Evolutionary conservation across 2,888 invertebrate species (phyloP).

Genomic region (Aporophyla lueneburgensis): DNA sequence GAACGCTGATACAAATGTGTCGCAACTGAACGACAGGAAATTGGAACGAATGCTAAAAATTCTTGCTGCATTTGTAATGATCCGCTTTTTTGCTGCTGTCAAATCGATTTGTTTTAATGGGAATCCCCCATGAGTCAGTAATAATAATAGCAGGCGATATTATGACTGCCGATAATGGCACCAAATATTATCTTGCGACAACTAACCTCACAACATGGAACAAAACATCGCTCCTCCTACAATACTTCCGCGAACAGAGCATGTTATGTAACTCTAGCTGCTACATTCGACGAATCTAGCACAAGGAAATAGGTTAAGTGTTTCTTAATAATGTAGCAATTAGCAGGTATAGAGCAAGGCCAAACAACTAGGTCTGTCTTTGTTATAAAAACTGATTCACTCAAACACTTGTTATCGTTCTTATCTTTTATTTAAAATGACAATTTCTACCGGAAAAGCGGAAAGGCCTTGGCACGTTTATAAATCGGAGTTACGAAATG

Average conservation of each 20-base stretch:
- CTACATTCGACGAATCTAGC: conserved; percentile 80
- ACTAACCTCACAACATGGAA: conserved; percentile 48
- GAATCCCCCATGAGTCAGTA: conserved; percentile 62
- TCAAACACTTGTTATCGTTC: conserved; percentile 64
- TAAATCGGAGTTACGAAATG: conserved; percentile 81
- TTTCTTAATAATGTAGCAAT: conserved; percentile 88
- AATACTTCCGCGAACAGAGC: conserved; percentile 75
- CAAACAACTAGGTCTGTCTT: conserved; percentile 76
- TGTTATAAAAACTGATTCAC: conserved; percentile 69
- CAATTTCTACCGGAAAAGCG: conserved; percentile 79
- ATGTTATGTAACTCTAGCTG: conserved; percentile 76
- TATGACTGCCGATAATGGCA: conserved; percentile 44
- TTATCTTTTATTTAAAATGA: conserved; percentile 69
- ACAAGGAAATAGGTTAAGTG: conserved; percentile 87
- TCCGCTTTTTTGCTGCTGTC: conserved; percentile 26
- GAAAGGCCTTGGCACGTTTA: conserved; percentile 85
- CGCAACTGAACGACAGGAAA: conserved; percentile 65
- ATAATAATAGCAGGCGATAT: conserved; percentile 41
- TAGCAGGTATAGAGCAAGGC: conserved; percentile 84
- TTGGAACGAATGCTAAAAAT: conserved; percentile 24
- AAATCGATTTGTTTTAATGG: conserved; percentile 36
- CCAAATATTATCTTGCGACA: conserved; percentile 48
- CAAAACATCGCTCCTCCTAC: conserved; percentile 49
- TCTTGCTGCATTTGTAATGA: conserved; percentile 13
- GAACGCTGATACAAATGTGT: conserved; percentile 64